Conservation (phyloP, 2,113 vertebrate genomes). For the Tupaia chinensis region DNA sequence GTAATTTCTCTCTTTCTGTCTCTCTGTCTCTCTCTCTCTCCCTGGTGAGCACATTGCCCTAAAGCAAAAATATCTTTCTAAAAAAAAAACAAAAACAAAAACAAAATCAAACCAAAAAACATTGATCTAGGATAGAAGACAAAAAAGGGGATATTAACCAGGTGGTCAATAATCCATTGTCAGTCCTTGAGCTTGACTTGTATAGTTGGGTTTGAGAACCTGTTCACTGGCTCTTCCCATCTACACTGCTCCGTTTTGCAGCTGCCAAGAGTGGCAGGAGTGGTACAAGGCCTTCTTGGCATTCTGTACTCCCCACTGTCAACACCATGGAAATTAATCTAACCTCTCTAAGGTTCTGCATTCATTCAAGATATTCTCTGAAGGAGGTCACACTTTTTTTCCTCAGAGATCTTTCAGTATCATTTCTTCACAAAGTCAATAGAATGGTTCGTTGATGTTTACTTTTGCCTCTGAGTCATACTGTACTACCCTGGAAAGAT, state of each 20-base stretch:
- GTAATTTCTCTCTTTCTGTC: too few relatives aligned
- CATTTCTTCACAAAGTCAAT: background rate
- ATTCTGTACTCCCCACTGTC: background rate
- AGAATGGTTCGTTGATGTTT: background rate
- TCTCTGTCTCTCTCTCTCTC: too few relatives aligned
- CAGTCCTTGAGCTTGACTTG: background rate
- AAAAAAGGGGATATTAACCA: background rate
- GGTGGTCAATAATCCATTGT: background rate
- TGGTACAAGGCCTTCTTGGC: rapidly evolving
- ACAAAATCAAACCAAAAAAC: too few relatives aligned
- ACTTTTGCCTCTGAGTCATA: background rate
- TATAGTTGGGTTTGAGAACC: background rate
- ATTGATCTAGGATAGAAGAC: background rate
- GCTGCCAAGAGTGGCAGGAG: background rate
- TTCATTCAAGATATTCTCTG: background rate
- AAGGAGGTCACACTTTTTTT: background rate
- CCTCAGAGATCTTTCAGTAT: background rate
- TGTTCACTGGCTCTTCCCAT: background rate
- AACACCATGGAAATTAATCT: background rate
- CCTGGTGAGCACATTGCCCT: too few relatives aligned
- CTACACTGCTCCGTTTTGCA: background rate
- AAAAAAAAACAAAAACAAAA: too few relatives aligned
- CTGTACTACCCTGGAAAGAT: background rate
- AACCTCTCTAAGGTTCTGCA: background rate
- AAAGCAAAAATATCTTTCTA: too few relatives aligned